A percentile compares a stretch with the other conserved stretches of the same genome.
Evolutionary conservation across 2,113 vertebrate species (phyloP).

Genomic region (Athene cunicularia): DNA sequence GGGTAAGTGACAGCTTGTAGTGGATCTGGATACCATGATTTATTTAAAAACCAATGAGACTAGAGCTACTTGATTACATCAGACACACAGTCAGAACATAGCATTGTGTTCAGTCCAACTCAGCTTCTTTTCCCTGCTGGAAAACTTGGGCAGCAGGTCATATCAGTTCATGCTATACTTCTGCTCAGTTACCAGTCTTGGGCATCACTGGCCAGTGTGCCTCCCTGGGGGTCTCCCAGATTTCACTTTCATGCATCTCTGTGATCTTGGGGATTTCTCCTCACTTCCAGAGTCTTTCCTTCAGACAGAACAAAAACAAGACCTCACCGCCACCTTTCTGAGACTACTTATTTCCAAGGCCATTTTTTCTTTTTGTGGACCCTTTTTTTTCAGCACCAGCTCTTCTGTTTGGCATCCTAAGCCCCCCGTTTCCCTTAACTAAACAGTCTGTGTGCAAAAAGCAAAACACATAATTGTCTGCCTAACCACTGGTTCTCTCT

Average conservation of each 20-base stretch:
- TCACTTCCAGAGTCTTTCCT: neutral
- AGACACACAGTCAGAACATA: neutral
- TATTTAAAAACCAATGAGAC: neutral
- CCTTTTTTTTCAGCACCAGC: neutral
- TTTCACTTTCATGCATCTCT: neutral
- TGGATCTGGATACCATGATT: neutral
- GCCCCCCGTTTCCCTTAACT: neutral
- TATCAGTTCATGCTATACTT: neutral
- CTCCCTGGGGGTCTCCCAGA: neutral
- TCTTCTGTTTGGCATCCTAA: neutral
- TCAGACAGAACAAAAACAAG: neutral
- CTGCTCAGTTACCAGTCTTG: neutral
- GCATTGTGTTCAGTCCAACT: neutral
- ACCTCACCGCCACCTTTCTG: neutral
- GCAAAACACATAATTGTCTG: neutral
- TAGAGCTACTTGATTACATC: neutral
- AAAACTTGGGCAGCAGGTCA: neutral
- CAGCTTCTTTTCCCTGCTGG: neutral
- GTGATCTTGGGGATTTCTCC: neutral
- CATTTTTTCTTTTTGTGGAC: neutral
- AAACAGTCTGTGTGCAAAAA: neutral
- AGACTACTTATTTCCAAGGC: neutral
- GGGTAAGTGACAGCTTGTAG: neutral
- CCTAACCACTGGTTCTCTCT: neutral
- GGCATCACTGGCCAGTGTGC: rapidly evolving